These are phyloP conservation scores for Menidia menidia DNA, from an alignment of 2,797 vertebrate genomes.

Conservation along the genomic window DNA sequence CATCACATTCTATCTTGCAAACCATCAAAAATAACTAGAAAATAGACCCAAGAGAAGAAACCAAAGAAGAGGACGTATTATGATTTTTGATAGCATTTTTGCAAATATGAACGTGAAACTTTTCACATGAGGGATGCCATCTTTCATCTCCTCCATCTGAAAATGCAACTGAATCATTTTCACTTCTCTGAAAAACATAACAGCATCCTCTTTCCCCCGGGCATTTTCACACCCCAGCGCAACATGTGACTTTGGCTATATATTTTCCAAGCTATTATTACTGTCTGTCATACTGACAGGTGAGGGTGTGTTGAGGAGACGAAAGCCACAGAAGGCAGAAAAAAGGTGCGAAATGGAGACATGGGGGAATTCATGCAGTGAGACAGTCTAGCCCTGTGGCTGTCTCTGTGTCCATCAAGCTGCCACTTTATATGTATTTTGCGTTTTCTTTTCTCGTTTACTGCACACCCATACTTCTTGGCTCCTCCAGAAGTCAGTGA, in stretches of 20 bases:
- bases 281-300: slow-evolving; percentile 69
- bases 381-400: slow-evolving; percentile 46
- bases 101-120: slow-evolving; percentile 9
- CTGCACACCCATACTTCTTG: slow-evolving; percentile 15
- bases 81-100: slow-evolving; percentile 9
- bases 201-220: slow-evolving; percentile 36
- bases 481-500: slow-evolving; percentile 47
- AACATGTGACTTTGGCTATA: slow-evolving; percentile 73
- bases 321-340: slow-evolving; percentile 48
- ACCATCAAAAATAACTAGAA: slow-evolving; percentile 2
- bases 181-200: slow-evolving; percentile 50
- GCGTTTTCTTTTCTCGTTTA: slow-evolving; percentile 13
- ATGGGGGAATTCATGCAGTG: slow-evolving; percentile 56
- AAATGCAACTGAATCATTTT: slow-evolving; percentile 56
- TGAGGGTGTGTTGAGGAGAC: slow-evolving; percentile 55
- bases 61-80: not conserved
- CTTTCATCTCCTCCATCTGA: slow-evolving; percentile 41
- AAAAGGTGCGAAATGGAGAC: slow-evolving; percentile 61
- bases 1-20: slow-evolving; percentile 5
- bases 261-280: slow-evolving; percentile 69
- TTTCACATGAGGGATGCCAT: slow-evolving; percentile 27
- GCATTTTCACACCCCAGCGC: slow-evolving; percentile 63
- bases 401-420: slow-evolving; percentile 46
- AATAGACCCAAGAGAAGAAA: not conserved
- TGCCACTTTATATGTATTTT: slow-evolving; percentile 37